Evolutionary conservation across 2,888 invertebrate species (phyloP), one percentile per base, ranked within the genome.

Genomic region (Pachycephus smyrnensis): DNA sequence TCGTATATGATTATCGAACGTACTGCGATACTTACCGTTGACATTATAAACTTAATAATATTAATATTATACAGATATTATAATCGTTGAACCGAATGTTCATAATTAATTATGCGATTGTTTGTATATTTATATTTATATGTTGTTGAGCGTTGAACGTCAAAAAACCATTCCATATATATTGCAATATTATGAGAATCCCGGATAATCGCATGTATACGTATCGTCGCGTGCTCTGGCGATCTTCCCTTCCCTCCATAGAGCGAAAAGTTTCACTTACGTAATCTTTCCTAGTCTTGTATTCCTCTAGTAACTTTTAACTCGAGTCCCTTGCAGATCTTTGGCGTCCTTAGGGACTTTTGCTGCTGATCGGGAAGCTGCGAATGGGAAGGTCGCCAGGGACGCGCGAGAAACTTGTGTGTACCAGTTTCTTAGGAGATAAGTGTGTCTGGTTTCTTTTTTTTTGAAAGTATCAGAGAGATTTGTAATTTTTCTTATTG

Each of bases 121-220:
- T 83, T 83, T 83, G 78, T 83, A 86, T 82, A 85, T 85, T 85
- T 82, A 82, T 82, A 85, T 86, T 84, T 80, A 81, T 82, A 83
- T 80, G 84, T 83, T 82, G 84, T 88, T 84, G 78, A 82, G 80
- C 79, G 79, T 79, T 80, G 78, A 84, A 80, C 79, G 80, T 80
- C 55, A 79, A 75, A 79, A 75, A 79, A 40, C 71, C 37, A 71
- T 69, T 31, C 30, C 6, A 32, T 69, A 71, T n/a, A 71, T 74
- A 77, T 74, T 35, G 35, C 35, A 35, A 35, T 35, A 35, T 23
- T 23, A 55, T 23, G 55, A 55, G 9, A 23, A 55, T 23, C 9
- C 23, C 55, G 6, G 9, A 23, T 55, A 55, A 55, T 15, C 55
- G 55, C 55, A 55, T 55, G 55, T 9, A 1, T 55, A 0, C 23